Evolutionary conservation across 1,140 invertebrate species (phyloP), one percentile per base, ranked within the genome.

Genomic region (Grapholita molesta): DNA sequence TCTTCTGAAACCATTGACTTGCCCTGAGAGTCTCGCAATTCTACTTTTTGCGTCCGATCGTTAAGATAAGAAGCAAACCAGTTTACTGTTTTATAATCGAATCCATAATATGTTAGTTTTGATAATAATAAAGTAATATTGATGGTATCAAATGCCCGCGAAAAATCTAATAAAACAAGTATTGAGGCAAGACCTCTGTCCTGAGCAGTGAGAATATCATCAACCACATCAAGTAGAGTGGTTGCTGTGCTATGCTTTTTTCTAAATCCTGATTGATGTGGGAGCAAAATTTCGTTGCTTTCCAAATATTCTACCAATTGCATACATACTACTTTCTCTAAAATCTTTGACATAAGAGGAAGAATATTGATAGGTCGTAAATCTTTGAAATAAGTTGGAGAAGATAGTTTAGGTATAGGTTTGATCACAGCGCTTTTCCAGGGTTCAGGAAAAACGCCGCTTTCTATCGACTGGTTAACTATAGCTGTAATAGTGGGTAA

Each of bases 291-390:
- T 30, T 64, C 30, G 24, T 64, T 64, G 9, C 12, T 28, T 32
- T 64, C 57, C 23, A 64, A 8, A 23, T 64, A 64, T 64, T 64
- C 24, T 7, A 8, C 5, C 5, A 64, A 5, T 25, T 64, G 57
- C 3, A 24, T 30, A 11, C 24, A 24, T n/a, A 64, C 57, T 11
- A n/a, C 57, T 15, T 15, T 64, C 12, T 64, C 57, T 12, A 64
- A 7, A 7, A 64, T 64, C 15, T 64, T 64, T 64, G 57, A 64
- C 57, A 64, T 42, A 6, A 42, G 3, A 15, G 75, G 75, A 0
- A 78, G 28, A 21, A 78, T 74, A 53, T 71, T 75, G 18, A 75
- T 75, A 1, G 73, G 73, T 42, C 76, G 61, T 2, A 78, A 61
- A 38, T 78, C 76, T 52, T 75, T 72, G 0, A 72, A 21, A 23